Base-by-base conservation (phyloP, 2,113 vertebrate species). In the Triplophysa siluroides region DNA sequence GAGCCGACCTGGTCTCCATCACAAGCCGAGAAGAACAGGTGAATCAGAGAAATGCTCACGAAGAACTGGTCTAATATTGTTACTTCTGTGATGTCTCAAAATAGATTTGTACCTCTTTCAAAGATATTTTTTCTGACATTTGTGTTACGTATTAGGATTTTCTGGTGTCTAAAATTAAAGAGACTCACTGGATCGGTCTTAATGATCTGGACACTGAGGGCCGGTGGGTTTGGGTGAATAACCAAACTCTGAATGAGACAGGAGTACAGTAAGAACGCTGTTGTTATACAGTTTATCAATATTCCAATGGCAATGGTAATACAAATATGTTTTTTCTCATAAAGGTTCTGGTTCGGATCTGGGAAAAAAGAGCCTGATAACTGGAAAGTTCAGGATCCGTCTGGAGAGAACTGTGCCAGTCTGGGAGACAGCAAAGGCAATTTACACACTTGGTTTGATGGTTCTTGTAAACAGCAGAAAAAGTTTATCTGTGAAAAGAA, bases 191-290 rank as follows among this genome's bases (percentile, higher is more conserved):
- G 80, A 65, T 78, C 19, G 80, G 74, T 33, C 65, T 82, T 1
- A 64, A 21, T 64, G 80, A 82, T 63, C 43, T 52, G 65, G 66
- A 70, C 1, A 71, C 58, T 12, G 80, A 78, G 21, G 80, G 74
- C 12, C 80, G 38, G 12, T 82, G 73, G 73, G 21, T 69, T 61
- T 82, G 80, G 80, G 54, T 78, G 43, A 50, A 82, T 4, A 33
- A 52, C 24, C 29, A 21, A 38, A 47, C 66, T 62, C 74, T 86
- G 50, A 16, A 16, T 7, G 71, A 73, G 3, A 85, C 81, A 0
- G 26, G 58, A 50, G 10, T 43, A 54, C 21, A 7, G 84, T 85
- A 83, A 81, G 75, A 38, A 11, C 9, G 12, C 1, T 47, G 45
- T 47, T 3, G 47, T 38, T 38, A 38, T 38, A 38, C 33, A 38